Evolutionary conservation across 2,113 vertebrate species (phyloP).

Genomic region (Lates calcarifer): DNA sequence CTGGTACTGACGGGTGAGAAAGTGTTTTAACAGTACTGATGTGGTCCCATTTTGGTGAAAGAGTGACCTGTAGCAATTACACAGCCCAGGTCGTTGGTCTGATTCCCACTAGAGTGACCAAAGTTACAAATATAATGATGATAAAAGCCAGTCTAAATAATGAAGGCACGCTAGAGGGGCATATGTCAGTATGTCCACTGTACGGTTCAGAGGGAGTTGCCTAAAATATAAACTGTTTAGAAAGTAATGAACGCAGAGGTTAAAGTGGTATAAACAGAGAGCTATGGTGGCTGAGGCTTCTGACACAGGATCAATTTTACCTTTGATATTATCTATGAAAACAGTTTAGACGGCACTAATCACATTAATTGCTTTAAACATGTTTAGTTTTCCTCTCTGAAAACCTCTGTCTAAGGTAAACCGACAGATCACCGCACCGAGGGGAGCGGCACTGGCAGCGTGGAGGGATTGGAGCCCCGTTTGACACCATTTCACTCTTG

Average conservation of each 20-base stretch:
- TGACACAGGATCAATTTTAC: constrained; percentile 61
- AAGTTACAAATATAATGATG: constrained; percentile 1
- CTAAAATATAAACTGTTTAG: constrained; percentile 38
- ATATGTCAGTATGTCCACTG: not conserved
- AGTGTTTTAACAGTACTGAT: constrained; percentile 11
- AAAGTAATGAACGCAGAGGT: constrained; percentile 31
- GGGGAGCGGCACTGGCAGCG: constrained; percentile 28
- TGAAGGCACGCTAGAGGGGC: not conserved
- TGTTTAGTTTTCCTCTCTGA: constrained; percentile 82
- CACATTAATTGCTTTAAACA: constrained; percentile 80
- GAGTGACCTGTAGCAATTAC: not conserved
- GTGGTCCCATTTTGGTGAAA: not conserved
- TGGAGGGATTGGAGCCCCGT: constrained; percentile 47
- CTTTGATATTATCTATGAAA: constrained; percentile 80
- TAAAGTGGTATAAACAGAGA: constrained; percentile 49
- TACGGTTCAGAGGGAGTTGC: not conserved
- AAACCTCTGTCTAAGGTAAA: constrained; percentile 65
- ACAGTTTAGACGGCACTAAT: constrained; percentile 82
- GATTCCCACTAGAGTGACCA: constrained; percentile 16
- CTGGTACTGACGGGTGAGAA: constrained; percentile 3
- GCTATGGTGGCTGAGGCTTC: constrained; percentile 12
- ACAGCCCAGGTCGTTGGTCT: not conserved
- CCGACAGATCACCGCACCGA: constrained; percentile 45
- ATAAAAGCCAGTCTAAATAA: constrained; percentile 18
- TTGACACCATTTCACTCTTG: constrained; percentile 61